These are phyloP conservation scores for Chrysemys picta DNA, from an alignment of 2,113 vertebrate species.

Conservation along the genomic window DNA sequence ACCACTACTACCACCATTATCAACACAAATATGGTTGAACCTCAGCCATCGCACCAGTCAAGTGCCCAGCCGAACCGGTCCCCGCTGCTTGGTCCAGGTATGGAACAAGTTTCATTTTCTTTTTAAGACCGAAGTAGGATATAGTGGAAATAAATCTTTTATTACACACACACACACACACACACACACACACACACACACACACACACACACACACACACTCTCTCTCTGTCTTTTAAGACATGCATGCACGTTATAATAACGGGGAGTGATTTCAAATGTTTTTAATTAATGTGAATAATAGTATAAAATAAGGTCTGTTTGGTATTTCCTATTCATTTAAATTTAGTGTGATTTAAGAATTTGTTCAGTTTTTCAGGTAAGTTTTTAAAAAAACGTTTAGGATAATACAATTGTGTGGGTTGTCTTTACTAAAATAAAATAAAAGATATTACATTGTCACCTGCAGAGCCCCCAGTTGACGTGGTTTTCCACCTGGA, in stretches of 20 bases:
- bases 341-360: background rate
- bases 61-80: conserved; percentile 87
- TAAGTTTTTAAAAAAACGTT: background rate
- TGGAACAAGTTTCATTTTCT: background rate
- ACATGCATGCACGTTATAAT: no score
- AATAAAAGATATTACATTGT: background rate
- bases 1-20: conserved; percentile 82
- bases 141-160: background rate
- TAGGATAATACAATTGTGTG: background rate
- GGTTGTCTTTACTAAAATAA: no score
- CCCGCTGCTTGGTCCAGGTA: conserved; percentile 91
- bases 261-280: background rate
- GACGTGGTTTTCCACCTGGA: background rate
- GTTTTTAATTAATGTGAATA: background rate
- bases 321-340: background rate
- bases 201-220: no score
- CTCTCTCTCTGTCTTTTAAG: background rate
- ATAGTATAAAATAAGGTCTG: background rate
- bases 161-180: background rate
- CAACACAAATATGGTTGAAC: conserved; percentile 84
- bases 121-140: background rate
- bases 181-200: background rate
- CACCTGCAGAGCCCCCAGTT: background rate
- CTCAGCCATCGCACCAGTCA: conserved; percentile 85
- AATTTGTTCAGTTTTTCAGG: background rate